Percentiles rank a stretch among this genome's conserved stretches.
Conservation (phyloP, 2,113 vertebrate genomes). For the Eonycteris spelaea region DNA sequence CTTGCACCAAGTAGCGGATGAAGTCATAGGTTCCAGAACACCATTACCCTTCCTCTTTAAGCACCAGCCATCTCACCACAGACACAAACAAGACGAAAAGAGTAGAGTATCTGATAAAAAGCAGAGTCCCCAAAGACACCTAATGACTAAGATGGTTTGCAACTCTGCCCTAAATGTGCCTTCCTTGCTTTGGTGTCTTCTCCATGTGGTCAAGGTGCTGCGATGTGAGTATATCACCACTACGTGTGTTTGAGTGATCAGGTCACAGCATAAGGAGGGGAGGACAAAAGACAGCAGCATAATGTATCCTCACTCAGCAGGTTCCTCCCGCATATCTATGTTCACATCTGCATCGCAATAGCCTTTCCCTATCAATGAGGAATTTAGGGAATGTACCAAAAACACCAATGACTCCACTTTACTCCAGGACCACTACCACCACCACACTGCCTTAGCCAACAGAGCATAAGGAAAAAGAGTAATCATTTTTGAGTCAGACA, state of each 20-base stretch:
- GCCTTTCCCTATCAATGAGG: background rate
- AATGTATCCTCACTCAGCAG: background rate
- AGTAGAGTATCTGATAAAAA: background rate
- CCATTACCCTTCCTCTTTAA: background rate
- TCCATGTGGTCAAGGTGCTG: background rate
- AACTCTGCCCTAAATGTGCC: background rate
- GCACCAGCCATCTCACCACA: background rate
- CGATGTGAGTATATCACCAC: background rate
- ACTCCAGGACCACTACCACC: background rate
- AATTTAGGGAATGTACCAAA: background rate
- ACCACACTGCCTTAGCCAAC: background rate
- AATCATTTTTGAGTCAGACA: background rate
- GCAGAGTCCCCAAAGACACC: background rate
- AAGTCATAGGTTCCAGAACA: background rate
- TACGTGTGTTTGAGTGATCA: background rate
- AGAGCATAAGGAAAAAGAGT: background rate
- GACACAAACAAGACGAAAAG: background rate
- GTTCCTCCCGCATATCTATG: background rate
- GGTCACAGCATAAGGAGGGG: background rate
- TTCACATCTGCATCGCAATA: background rate
- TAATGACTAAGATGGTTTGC: background rate
- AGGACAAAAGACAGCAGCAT: background rate
- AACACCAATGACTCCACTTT: background rate
- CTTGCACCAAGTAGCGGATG: background rate
- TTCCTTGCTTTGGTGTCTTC: background rate